Base-by-base conservation (phyloP, 1,140 invertebrate species). In the Halictus rubicundus region DNA sequence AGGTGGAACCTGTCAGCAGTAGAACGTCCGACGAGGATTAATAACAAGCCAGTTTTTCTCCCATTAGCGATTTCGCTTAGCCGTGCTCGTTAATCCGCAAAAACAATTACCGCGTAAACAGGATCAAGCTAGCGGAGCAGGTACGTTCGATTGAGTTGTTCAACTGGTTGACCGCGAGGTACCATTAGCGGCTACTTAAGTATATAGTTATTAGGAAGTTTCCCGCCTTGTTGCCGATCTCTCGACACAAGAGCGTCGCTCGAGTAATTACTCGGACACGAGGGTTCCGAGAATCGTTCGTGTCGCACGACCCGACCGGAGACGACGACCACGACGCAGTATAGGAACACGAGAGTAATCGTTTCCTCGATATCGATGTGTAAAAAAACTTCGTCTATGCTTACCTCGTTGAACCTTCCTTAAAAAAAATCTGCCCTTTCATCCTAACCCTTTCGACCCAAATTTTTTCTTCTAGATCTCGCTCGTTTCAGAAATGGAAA, bases 171-270 rank as follows among this genome's bases (percentile, higher is more conserved):
- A 78, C 76, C 76, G 69, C 42, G 46, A 19, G 64, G 76, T 14
- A 78, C 76, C 76, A 78, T 78, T 78, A 78, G 69, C 76, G 76
- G 76, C 76, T 78, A 78, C 76, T 78, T 72, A 72, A 52, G 49
- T 39, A 37, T 63, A 63, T 61, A 69, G 60, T 78, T 78, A 78
- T 78, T 78, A 78, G 76, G 76, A 78, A 78, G 76, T 78, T 78
- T 78, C 66, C 68, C 59, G 42, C 16, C 66, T 78, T 59, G 68
- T 78, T 71, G 42, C 60, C 68, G 68, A 78, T 73, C 46, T 74
- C 54, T 75, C 65, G 64, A 68, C 76, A 42, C 59, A 73, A 79
- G 52, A 27, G 23, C 54, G 25, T 74, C 60, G 57, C 64, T 37
- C n/a, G 59, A 74, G 66, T 64, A 75, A 75, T 84, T 83, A 83